Base-by-base conservation (phyloP, 2,797 vertebrate species). In the Avahi laniger region DNA sequence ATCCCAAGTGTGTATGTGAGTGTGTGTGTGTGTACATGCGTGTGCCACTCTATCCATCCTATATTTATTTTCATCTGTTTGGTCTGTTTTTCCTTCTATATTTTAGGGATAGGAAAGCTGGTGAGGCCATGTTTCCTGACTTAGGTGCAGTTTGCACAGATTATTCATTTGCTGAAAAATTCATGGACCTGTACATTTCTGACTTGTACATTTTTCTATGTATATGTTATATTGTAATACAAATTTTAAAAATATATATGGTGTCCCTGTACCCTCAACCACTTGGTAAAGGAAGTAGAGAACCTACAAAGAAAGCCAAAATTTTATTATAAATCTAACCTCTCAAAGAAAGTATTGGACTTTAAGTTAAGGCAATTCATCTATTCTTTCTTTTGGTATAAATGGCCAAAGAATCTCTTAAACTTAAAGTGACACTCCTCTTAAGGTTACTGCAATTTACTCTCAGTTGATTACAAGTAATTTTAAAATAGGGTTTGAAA, bases 1-100 rank as follows among this genome's bases (percentile, higher is more conserved):
- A n/a, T 54, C 82, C 52, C 7, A 26, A 17, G 11, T 5, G 43
- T 18, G 2, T 10, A 13, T 52, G 33, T 72, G 1, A 69, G 20
- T 65, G n/a, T 43, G 20, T 52, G 33, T 72, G 30, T 73, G 20
- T 65, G 30, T 8, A 1, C 43, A 8, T 7, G 20, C 46, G 33
- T 59, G 30, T 5, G 4, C 48, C 15, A 11, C 10, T 28, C 13
- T n/a, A 4, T 4, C 24, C 14, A 14, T 3, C 28, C 43, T 24
- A 0, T 1, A 4, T 65, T 33, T 50, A 2, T 52, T 85, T 61
- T 33, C 52, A 2, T 33, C 35, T 30, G 0, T 59, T 61, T 41
- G 17, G 9, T 22, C 84, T 85, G 2, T 65, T 38, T 24, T n/a
- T 50, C 59, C 38, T 24, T 52, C 48, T 35, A 79, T 43, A 28